Percentiles rank a stretch among this genome's conserved stretches.
phyloP scores from a whole-genome alignment of 1,140 invertebrate genomes.

The Holotrichia oblita region DNA sequence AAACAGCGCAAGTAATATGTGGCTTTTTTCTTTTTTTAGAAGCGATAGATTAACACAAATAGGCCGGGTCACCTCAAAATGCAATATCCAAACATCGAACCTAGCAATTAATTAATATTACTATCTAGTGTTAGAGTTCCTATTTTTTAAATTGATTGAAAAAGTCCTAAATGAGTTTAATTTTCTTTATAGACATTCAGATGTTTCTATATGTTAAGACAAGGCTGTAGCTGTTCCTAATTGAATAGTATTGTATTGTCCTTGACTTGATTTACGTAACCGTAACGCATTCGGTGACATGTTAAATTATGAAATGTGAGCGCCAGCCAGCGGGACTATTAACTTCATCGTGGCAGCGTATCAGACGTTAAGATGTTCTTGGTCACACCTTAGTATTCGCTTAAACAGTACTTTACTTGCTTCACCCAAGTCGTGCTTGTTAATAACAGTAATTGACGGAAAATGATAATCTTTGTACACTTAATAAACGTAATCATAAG shows the following conservation, averaged over 20 bases:
- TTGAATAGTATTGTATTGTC: conserved; percentile 31
- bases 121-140: too few species aligned
- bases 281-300: conserved; percentile 23
- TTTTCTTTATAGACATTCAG: too few species aligned
- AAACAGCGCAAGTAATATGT: too few species aligned
- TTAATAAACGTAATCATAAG: background rate
- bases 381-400: conserved; percentile 1
- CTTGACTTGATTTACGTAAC: conserved; percentile 28
- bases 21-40: too few species aligned
- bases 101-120: too few species aligned
- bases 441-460: conserved; percentile 23
- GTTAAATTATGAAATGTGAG: background rate
- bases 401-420: background rate
- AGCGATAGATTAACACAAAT: too few species aligned
- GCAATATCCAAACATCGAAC: too few species aligned
- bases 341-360: conserved; percentile 7
- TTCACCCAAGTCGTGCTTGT: background rate
- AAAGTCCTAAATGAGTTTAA: too few species aligned
- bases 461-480: background rate
- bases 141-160: too few species aligned
- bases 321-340: conserved; percentile 12
- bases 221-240: background rate
- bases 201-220: background rate
- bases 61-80: too few species aligned
- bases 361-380: conserved; percentile 9